These are phyloP conservation scores for Sciurus carolinensis DNA, from an alignment of 2,797 vertebrate species.

Conservation along the genomic window DNA sequence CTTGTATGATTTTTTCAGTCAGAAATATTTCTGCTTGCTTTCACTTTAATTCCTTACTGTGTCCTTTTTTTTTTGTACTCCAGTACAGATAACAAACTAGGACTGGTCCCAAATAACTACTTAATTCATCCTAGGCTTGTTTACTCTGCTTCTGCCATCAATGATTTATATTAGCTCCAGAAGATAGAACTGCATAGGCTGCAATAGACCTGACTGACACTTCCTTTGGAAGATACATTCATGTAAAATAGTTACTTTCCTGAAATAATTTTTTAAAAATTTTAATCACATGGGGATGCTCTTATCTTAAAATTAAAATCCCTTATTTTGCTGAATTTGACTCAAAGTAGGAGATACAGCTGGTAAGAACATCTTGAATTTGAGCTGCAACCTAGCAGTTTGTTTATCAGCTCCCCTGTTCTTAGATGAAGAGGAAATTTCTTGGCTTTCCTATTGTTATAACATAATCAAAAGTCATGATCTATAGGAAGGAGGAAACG, in stretches of 20 bases:
- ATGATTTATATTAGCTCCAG: constrained; percentile 65
- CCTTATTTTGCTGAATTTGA: constrained; percentile 47
- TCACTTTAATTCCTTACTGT: constrained; percentile 39
- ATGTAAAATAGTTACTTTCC: constrained; percentile 68
- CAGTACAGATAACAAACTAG: constrained; percentile 60
- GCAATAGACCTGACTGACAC: background rate
- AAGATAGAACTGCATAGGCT: background rate
- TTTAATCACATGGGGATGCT: constrained; percentile 67
- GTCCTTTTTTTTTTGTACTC: constrained; percentile 30
- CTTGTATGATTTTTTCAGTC: background rate
- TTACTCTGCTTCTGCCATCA: constrained; percentile 65
- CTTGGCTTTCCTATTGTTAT: constrained; percentile 7
- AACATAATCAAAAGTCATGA: background rate
- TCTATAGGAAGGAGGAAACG: background rate
- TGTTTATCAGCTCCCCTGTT: background rate
- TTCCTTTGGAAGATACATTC: constrained; percentile 56
- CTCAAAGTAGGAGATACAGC: constrained; percentile 35
- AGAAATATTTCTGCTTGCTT: constrained; percentile 32
- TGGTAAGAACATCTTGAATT: constrained; percentile 52
- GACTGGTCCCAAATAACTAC: constrained; percentile 56
- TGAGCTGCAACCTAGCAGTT: constrained; percentile 20
- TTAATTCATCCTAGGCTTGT: constrained; percentile 64
- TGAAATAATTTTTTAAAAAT: constrained; percentile 35
- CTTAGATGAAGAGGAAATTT: background rate
- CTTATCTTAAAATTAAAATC: constrained; percentile 63